phyloP scores from a whole-genome alignment of 2,797 vertebrate genomes.

The Ammospiza maritima region DNA sequence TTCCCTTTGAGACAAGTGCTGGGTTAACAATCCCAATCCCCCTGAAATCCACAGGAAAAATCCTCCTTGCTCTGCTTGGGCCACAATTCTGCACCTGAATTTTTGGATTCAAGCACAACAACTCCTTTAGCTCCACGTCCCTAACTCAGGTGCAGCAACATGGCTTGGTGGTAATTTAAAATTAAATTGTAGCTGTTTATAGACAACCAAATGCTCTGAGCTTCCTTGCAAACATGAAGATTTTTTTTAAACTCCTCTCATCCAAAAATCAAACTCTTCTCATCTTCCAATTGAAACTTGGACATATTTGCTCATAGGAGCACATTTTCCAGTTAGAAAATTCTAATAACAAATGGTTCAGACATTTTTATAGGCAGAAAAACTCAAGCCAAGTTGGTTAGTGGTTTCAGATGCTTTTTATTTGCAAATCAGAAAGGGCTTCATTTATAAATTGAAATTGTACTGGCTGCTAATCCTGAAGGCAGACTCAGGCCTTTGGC shows the following conservation, averaged over 20 bases:
- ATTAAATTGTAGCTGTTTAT: neutral
- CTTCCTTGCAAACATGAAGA: neutral
- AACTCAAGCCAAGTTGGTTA: conserved; percentile 55
- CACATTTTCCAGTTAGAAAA: conserved; percentile 64
- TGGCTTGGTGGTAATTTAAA: neutral
- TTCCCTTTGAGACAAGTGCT: neutral
- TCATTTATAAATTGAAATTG: conserved; percentile 38
- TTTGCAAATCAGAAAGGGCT: conserved; percentile 50
- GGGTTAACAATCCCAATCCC: neutral
- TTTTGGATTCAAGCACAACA: neutral
- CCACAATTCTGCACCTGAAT: neutral
- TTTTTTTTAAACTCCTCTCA: neutral
- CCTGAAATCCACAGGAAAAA: neutral
- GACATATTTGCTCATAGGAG: conserved; percentile 9
- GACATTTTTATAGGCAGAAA: conserved; percentile 69
- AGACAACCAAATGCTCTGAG: neutral
- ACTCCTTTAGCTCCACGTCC: rapidly evolving
- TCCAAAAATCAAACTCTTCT: neutral
- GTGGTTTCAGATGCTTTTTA: conserved; percentile 68
- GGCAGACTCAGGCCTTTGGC: neutral
- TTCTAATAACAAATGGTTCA: conserved; percentile 58
- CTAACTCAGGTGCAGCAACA: neutral
- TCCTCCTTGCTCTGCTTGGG: neutral
- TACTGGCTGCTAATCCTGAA: conserved; percentile 18
- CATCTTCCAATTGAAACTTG: conserved; percentile 30